These are phyloP conservation scores for Drosophila teissieri DNA, from an alignment of 1,140 invertebrate species.

Conservation along the genomic window DNA sequence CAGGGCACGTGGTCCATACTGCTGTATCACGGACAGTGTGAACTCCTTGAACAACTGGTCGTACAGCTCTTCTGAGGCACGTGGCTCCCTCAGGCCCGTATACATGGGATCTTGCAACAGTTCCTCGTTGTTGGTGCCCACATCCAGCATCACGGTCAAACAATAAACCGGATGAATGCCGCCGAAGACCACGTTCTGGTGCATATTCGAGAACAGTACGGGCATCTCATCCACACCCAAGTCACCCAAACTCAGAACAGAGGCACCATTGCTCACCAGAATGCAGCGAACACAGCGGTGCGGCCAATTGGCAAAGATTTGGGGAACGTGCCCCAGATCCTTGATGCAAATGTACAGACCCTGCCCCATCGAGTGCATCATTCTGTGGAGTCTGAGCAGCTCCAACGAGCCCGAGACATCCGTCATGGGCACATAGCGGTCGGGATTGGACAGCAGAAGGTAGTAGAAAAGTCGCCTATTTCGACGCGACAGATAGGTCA, in stretches of 20 bases:
- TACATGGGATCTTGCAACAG: constrained; percentile 95
- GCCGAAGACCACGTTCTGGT: constrained; percentile 95
- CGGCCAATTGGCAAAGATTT: constrained; percentile 93
- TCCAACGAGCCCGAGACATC: constrained; percentile 96
- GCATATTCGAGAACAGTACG: constrained; percentile 95
- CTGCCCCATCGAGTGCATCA: constrained; percentile 60
- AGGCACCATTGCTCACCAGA: constrained; percentile 97
- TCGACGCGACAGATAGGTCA: constrained; percentile 90
- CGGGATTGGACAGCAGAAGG: constrained; percentile 94
- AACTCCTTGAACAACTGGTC: constrained; percentile 97
- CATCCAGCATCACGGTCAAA: constrained; percentile 95
- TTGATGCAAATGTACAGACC: constrained; percentile 99
- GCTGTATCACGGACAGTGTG: constrained; percentile 87
- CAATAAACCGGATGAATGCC: constrained; percentile 96
- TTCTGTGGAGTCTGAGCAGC: constrained; percentile 86
- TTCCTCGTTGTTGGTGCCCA: constrained; percentile 95
- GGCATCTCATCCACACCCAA: constrained; percentile 98
- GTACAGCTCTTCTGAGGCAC: constrained; percentile 93
- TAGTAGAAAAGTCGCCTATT: constrained; percentile 97
- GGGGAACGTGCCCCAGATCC: constrained; percentile 95
- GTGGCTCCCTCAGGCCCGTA: constrained; percentile 93
- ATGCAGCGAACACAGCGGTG: constrained; percentile 92
- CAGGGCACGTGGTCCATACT: constrained; percentile 92
- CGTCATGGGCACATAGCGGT: constrained; percentile 90
- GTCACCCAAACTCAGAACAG: constrained; percentile 96